phyloP scores from a whole-genome alignment of 2,888 invertebrate species.

The Limnephilus lunatus region DNA sequence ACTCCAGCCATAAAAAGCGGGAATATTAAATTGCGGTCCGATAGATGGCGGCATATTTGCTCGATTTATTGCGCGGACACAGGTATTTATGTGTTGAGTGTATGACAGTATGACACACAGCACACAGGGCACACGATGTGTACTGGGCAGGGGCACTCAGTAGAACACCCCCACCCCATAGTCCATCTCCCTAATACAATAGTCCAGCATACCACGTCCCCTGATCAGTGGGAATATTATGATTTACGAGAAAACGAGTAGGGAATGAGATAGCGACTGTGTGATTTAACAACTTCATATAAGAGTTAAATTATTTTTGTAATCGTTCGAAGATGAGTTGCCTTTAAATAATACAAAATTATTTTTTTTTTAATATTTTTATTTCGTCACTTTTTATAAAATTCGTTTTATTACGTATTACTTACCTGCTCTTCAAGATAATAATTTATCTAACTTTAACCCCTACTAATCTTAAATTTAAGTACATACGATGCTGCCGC shows the following conservation, averaged over 20 bases:
- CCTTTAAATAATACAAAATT: no score
- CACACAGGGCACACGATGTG: neutral
- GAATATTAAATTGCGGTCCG: conserved; percentile 54
- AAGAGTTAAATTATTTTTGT: neutral
- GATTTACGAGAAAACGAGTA: neutral
- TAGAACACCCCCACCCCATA: neutral
- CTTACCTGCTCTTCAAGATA: no score
- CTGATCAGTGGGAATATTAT: neutral
- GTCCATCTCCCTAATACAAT: neutral
- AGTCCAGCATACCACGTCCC: neutral
- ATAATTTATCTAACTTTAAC: no score
- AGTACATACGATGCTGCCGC: no score
- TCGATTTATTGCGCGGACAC: conserved; percentile 40
- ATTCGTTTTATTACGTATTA: no score
- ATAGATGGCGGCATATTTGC: conserved; percentile 46
- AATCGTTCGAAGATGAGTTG: neutral
- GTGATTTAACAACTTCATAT: neutral
- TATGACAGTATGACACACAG: conserved; percentile 6
- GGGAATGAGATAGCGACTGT: neutral
- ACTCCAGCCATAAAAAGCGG: conserved; percentile 46
- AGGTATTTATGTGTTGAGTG: conserved; percentile 39
- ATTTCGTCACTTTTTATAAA: no score
- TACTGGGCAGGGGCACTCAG: neutral
- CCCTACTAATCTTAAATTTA: no score
- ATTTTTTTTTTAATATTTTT: no score